Percentiles rank a stretch among this genome's conserved stretches.
Evolutionary conservation across 2,113 vertebrate genomes (phyloP).

Genomic region (Daubentonia madagascariensis): DNA sequence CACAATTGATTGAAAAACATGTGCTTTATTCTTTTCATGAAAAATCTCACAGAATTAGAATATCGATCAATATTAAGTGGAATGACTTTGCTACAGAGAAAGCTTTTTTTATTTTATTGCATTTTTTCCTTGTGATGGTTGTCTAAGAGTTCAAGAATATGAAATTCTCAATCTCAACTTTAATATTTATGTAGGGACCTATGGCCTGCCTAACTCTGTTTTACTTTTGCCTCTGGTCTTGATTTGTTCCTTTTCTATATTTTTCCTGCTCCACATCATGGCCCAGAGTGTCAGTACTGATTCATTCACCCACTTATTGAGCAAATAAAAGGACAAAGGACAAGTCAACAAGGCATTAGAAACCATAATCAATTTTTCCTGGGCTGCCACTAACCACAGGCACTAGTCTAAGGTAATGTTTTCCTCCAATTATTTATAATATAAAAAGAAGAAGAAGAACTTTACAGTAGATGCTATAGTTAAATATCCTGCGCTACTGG

Average conservation of each 20-base stretch:
- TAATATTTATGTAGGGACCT: background rate
- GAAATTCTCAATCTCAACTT: background rate
- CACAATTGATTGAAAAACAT: background rate
- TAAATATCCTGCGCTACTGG: background rate
- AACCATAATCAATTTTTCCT: background rate
- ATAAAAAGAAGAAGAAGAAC: background rate
- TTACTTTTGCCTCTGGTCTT: background rate
- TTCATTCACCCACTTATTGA: background rate
- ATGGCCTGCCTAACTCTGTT: background rate
- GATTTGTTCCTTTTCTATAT: background rate
- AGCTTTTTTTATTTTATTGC: background rate
- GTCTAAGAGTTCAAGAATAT: background rate
- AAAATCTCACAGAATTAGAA: background rate
- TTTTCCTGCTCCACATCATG: background rate
- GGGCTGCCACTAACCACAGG: background rate
- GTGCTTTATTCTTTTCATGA: background rate
- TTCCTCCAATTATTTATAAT: background rate
- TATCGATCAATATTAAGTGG: background rate
- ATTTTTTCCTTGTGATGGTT: background rate
- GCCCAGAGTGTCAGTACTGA: background rate
- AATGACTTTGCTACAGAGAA: background rate
- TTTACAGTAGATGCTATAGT: background rate
- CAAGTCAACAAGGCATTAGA: background rate
- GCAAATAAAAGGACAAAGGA: background rate
- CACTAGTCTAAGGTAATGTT: background rate